Base-by-base conservation (phyloP, 2,888 invertebrate species). In the Melipona beecheii region DNA sequence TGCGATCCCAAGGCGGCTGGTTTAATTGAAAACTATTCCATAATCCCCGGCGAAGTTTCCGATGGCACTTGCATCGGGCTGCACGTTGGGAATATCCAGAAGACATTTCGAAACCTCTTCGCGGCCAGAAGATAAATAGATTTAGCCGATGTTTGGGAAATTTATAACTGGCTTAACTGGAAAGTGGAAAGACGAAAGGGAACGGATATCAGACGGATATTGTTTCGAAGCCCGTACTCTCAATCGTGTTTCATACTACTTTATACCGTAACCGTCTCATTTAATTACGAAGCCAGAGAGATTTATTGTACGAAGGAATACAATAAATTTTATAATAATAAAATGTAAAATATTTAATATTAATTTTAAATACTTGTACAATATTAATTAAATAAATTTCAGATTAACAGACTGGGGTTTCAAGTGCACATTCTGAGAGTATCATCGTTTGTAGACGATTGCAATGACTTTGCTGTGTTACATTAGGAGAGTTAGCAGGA, bases 1-100 rank as follows among this genome's bases (percentile, higher is more conserved):
- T 52, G 50, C 58, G 60, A 66, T 27, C 31, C n/a, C n/a, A 36
- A 52, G 6, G 31, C 31, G 43, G 68, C 19, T 68, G 64, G 83
- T 81, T 83, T 83, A 83, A 83, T 83, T 83, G 83, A 83, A 83
- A 83, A 83, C 68, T 43, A n/a, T n/a, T 64, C 58, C 75, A 65
- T 83, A 83, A 83, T 83, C 83, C 83, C 73, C 69, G 65, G 27
- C 56, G 50, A 83, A 83, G 83, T 83, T 83, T 76, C 76, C 69
- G 73, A 69, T 66, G 66, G 62, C 56, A 64, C 76, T 76, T 70
- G 83, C 69, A 75, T 49, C 58, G 58, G 24, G 17, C 19, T n/a
- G 76, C 83, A 50, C 68, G 73, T 27, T 17, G 76, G 65, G 78
- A 72, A 84, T 75, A 75, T 72, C 60, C 54, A n/a, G 50, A 70